A percentile compares a stretch with the other conserved stretches of the same genome.
These are phyloP conservation scores for Panulirus ornatus DNA, from an alignment of 1,140 invertebrate genomes.

Conservation along the genomic window DNA sequence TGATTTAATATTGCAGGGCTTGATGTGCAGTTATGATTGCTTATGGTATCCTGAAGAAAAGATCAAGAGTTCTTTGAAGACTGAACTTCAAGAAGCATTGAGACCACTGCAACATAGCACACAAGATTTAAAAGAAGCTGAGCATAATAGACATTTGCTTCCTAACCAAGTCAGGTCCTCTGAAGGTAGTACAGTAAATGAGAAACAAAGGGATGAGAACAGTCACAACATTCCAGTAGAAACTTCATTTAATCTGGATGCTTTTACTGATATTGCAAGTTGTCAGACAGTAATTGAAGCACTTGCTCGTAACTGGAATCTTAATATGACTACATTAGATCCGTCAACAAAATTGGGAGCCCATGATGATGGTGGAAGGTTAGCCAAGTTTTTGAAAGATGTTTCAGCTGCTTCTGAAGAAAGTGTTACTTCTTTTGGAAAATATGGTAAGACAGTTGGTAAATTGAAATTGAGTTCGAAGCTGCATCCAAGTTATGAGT, in stretches of 20 bases:
- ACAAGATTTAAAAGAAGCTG: background rate
- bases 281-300: slow-evolving; percentile 61
- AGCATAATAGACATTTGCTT: too few relatives aligned
- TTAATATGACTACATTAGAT: background rate
- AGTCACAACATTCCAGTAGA: background rate
- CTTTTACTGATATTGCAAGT: slow-evolving; percentile 62
- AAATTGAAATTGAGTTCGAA: slow-evolving; percentile 36
- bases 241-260: slow-evolving; percentile 48
- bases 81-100: background rate
- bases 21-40: background rate
- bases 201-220: background rate
- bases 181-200: background rate
- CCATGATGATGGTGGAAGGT: slow-evolving; percentile 40
- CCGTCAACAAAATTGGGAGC: background rate
- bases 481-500: slow-evolving; percentile 43
- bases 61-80: slow-evolving; percentile 26
- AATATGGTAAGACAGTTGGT: slow-evolving; percentile 51
- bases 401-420: slow-evolving; percentile 50
- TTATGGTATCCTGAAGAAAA: slow-evolving; percentile 7
- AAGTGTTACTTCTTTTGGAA: slow-evolving; percentile 45
- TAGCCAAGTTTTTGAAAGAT: slow-evolving; percentile 58
- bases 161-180: background rate
- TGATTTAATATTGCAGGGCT: background rate
- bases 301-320: slow-evolving; percentile 39
- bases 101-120: background rate